Evolutionary conservation across 2,888 invertebrate species (phyloP), one percentile per base, ranked within the genome.

Genomic region (Lomographa bimaculata): DNA sequence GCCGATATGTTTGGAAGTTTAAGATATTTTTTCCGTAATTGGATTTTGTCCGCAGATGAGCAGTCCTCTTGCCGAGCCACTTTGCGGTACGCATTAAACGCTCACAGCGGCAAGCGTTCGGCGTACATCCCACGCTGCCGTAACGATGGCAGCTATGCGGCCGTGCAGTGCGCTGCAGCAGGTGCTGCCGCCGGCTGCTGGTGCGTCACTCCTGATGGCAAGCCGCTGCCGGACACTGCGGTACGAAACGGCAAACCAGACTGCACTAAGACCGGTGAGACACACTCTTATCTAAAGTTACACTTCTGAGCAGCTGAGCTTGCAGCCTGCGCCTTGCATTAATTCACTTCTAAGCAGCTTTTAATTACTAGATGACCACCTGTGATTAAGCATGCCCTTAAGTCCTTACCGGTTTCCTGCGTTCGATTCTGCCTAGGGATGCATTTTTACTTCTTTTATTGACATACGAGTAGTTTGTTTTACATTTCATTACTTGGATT

Each of bases 151-250:
- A 93, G 92, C 1, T 98, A 95, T 76, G 94, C 95, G 1, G 92
- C 95, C 5, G 93, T 96, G 41, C 98, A 98, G 83, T 98, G 97
- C 71, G 93, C 93, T 34, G 93, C 94, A 3, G 93, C 94, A 2
- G 93, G 93, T 36, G 93, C 90, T 3, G 92, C 92, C 38, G 93
- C 95, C 1, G 92, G 92, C 68, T 98, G 97, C 85, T 97, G 97
- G 97, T 98, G 98, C 75, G 97, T 97, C 44, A 95, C 95, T 1
- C 92, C 93, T 6, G 92, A 94, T 54, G 98, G 98, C 20, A 92
- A 92, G 55, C 96, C 96, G 0, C 90, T 97, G 33, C 93, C 94
- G 5, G 94, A 95, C 60, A 96, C 96, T 2, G 93, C 95, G 2
- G 93, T 94, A 5, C 91, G 92, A 49, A 92, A 92, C 57, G 91